Evolutionary conservation across 2,888 invertebrate genomes (phyloP).

Genomic region (Opisthograptis luteolata): DNA sequence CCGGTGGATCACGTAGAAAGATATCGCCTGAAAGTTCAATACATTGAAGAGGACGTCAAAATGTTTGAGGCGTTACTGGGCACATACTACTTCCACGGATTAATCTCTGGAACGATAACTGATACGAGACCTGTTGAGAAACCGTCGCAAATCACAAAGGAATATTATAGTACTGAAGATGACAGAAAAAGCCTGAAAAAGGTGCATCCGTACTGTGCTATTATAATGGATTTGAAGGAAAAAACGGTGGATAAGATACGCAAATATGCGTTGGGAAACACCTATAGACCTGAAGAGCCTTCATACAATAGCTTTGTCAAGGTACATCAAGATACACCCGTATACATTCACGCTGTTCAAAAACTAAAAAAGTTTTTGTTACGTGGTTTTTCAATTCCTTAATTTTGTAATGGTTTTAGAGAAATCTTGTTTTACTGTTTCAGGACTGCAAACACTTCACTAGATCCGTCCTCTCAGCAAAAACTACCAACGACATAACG

Average conservation of each 20-base stretch:
- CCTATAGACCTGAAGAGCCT: constrained; percentile 80
- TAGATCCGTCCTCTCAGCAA: constrained; percentile 67
- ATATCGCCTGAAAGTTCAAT: constrained; percentile 88
- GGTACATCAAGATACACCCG: constrained; percentile 52
- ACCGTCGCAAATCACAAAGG: constrained; percentile 51
- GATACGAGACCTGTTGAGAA: constrained; percentile 58
- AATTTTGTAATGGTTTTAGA: neutral
- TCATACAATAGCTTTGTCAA: constrained; percentile 80
- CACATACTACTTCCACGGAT: constrained; percentile 83
- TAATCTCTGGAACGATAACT: constrained; percentile 61
- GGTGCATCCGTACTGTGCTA: constrained; percentile 76
- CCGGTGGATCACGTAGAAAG: constrained; percentile 94
- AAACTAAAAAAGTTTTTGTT: too few species aligned
- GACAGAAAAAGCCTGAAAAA: constrained; percentile 53
- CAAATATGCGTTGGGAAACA: constrained; percentile 81
- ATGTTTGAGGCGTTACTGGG: constrained; percentile 83
- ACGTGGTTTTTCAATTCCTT: neutral
- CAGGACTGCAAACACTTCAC: constrained; percentile 80
- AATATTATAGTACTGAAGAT: constrained; percentile 43
- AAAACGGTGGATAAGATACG: constrained; percentile 59
- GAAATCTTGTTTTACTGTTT: constrained; percentile 38
- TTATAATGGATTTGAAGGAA: constrained; percentile 67
- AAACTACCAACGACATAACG: constrained; percentile 55
- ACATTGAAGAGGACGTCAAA: constrained; percentile 87
- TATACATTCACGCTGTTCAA: neutral